These are phyloP conservation scores for Catocala sponsa DNA, from an alignment of 2,888 invertebrate genomes.

Conservation along the genomic window DNA sequence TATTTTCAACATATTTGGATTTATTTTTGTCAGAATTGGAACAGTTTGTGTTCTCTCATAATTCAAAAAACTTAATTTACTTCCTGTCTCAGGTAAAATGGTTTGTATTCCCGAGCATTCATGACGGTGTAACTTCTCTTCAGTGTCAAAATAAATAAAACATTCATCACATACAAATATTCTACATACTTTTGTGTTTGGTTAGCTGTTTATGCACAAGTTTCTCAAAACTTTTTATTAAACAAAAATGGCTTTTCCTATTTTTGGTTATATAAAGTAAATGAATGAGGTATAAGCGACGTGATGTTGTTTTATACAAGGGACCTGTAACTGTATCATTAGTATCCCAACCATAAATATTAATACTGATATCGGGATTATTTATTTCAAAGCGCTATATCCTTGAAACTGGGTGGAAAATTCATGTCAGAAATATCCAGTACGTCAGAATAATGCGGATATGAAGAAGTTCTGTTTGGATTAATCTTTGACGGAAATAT, in stretches of 20 bases:
- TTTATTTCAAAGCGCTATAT: too few relatives aligned
- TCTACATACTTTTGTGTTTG: constrained; percentile 4
- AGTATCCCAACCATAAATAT: too few relatives aligned
- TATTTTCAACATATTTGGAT: constrained; percentile 7
- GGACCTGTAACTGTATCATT: too few relatives aligned
- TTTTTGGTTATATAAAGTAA: not conserved
- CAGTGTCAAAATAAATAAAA: not conserved
- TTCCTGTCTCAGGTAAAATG: constrained; percentile 1
- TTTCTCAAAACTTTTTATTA: constrained; percentile 7
- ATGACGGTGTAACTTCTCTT: constrained; percentile 1
- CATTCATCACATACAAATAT: too few relatives aligned
- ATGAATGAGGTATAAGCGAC: constrained; percentile 1
- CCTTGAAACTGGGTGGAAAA: too few relatives aligned
- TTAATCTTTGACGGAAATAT: constrained; percentile 4
- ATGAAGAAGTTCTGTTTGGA: constrained; percentile 1
- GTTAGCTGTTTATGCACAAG: constrained; percentile 11
- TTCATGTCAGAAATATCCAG: too few relatives aligned
- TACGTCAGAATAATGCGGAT: too few relatives aligned
- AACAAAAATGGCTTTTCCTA: constrained; percentile 5
- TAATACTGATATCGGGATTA: too few relatives aligned
- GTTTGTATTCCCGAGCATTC: constrained; percentile 7
- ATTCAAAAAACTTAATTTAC: constrained; percentile 7
- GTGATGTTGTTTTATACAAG: not conserved
- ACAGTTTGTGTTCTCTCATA: constrained; percentile 10
- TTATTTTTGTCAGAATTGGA: constrained; percentile 8